Base-by-base conservation (phyloP, 2,888 invertebrate species). In the Acanthosepion pharaonis region DNA sequence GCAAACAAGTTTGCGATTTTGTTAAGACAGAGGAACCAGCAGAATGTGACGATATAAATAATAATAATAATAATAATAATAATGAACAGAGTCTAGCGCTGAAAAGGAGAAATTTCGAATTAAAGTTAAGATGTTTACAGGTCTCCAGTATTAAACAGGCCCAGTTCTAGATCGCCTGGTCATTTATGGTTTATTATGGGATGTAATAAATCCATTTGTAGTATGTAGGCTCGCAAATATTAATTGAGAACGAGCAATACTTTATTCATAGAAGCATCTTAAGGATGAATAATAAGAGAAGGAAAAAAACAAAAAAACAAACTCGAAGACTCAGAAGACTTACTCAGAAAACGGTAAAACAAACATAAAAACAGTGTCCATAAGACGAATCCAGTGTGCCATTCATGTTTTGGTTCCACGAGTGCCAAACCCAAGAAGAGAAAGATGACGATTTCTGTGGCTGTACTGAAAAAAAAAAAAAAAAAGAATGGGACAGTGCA, bases 401-500 rank as follows among this genome's bases (percentile, higher is more conserved):
- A 98, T 64, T 97, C 97, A 5, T 49, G 91, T 55, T 95, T 95
- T 23, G 97, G 97, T 95, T 97, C 97, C 78, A 98, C 97, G 94
- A 98, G 96, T 95, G 98, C 97, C 95, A 98, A 97, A 18, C 98
- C 98, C 94, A 98, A 97, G 96, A 98, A 98, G 95, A 98, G 97
- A 97, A 98, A 98, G 95, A 98, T 98, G 55, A 98, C 97, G 91
- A 97, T 97, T 96, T 98, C 98, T 95, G 97, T 97, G 15, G 98
- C 97, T 28, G 98, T 97, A 95, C 98, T 98, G 96, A n/a, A 96
- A 59, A 95, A 33, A 94, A 49, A 8, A n/a, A 78, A 28, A n/a
- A 33, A 33, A 33, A 33, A 33, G 0, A 33, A 33, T 33, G 28
- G 6, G 78, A 78, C 1, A 33, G 15, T 33, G 78, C n/a, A n/a